Evolutionary conservation across 2,888 invertebrate species (phyloP), one percentile per base, ranked within the genome.

Genomic region (Deroplatys truncata): DNA sequence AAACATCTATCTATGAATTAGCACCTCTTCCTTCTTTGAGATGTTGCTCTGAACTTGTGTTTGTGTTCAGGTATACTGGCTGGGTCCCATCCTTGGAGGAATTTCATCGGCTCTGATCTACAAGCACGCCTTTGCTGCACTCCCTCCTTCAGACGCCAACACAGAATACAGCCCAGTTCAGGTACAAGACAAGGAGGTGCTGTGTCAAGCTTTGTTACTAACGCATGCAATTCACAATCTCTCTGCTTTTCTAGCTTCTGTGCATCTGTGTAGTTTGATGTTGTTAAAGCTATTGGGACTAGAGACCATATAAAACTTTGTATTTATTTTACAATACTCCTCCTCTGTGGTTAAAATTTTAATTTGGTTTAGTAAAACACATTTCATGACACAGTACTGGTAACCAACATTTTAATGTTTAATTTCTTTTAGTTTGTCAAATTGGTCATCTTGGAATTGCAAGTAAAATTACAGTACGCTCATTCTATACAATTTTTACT

Each of bases 1-100:
- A 43, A 43, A 5, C 9, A 43, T 1, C 43, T 43, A 43, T 43
- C 43, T 13, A 43, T 43, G 13, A 43, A 43, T 13, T 43, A 43
- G 43, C 13, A 13, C 13, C 43, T 43, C 1, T 13, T 43, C 2
- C 1, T 43, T 43, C 13, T 13, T 13, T 43, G 9, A 13, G 10
- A 43, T 13, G 43, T 13, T 43, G 3, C 43, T 43, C 10, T 13
- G 7, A 13, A 43, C 1, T 43, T 72, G 20, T 72, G 20, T 72
- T 20, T 72, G 56, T 91, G 92, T 93, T 1, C 92, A 96, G 97
- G 95, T 98, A 0, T 98, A 98, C 94, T 98, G 98, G 98, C 95
- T 96, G n/a, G 98, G 98, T 0, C 98, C 98, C 0, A 95, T 97
- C 90, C 94, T 97, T 2, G 98, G 98, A 83, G 98, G 97, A 10